phyloP scores from a whole-genome alignment of 2,888 invertebrate species.

The Pemphredon lugubris region DNA sequence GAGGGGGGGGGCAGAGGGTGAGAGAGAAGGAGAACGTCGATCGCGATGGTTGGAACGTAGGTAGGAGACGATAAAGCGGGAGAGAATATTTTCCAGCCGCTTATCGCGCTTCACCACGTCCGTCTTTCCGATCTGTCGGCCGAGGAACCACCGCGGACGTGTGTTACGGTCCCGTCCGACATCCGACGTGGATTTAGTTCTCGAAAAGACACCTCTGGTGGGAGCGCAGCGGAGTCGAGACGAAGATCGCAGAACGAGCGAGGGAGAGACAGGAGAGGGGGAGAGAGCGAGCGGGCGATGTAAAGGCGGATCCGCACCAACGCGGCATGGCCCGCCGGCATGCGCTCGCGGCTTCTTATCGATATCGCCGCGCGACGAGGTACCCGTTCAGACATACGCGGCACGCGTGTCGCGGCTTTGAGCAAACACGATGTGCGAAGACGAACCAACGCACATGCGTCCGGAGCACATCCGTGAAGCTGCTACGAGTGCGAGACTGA shows the following conservation, averaged over 20 bases:
- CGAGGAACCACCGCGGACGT: slow-evolving; percentile 56
- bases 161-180: slow-evolving; percentile 67
- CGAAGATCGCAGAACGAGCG: too few relatives aligned
- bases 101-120: slow-evolving; percentile 9
- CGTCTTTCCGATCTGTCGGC: slow-evolving; percentile 16
- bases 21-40: slow-evolving; percentile 5
- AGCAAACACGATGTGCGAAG: too few relatives aligned
- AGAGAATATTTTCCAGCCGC: not conserved
- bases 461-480: too few relatives aligned
- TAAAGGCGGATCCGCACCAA: too few relatives aligned
- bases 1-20: not conserved
- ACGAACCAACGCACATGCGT: too few relatives aligned
- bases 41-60: not conserved
- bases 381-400: too few relatives aligned
- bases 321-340: too few relatives aligned
- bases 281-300: slow-evolving; percentile 15
- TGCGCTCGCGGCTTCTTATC: too few relatives aligned
- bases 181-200: slow-evolving; percentile 67
- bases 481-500: too few relatives aligned
- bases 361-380: too few relatives aligned
- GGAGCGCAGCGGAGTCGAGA: slow-evolving; percentile 6
- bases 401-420: too few relatives aligned
- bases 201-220: slow-evolving; percentile 29
- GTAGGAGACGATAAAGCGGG: slow-evolving; percentile 1
- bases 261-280: not conserved